phyloP scores from a whole-genome alignment of 2,113 vertebrate genomes.

The Zosterops borbonicus region DNA sequence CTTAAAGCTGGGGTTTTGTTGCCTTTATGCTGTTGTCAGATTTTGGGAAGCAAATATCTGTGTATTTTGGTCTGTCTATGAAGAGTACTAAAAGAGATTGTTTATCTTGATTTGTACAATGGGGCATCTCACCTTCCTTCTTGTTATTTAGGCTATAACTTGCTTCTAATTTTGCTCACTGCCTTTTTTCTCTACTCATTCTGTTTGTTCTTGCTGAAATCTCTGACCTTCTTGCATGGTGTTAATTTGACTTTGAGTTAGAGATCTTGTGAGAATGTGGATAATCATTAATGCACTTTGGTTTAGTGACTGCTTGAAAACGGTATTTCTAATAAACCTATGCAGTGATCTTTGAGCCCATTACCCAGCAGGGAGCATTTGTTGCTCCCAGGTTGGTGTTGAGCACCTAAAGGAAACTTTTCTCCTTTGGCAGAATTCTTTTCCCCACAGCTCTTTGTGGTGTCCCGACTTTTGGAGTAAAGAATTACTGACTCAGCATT shows the following conservation, averaged over 20 bases:
- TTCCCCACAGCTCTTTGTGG: neutral
- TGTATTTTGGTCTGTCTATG: neutral
- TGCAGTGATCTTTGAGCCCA: neutral
- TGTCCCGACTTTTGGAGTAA: neutral
- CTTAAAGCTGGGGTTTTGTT: neutral
- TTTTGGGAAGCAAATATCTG: neutral
- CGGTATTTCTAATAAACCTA: neutral
- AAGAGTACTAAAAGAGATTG: neutral
- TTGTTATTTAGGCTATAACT: neutral
- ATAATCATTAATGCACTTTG: neutral
- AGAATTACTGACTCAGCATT: neutral
- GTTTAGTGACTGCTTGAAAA: neutral
- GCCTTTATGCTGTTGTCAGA: neutral
- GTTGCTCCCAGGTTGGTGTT: neutral
- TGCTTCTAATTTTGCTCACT: neutral
- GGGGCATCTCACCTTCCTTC: neutral
- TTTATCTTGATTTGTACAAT: neutral
- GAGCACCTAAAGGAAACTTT: neutral
- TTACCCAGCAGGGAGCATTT: neutral
- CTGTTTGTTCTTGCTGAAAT: neutral
- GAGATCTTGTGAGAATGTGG: neutral
- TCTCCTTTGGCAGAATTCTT: neutral
- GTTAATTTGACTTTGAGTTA: neutral
- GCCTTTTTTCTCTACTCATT: neutral
- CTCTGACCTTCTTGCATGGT: neutral